phyloP scores from a whole-genome alignment of 1,140 invertebrate species.

The Drosophila hydei region DNA sequence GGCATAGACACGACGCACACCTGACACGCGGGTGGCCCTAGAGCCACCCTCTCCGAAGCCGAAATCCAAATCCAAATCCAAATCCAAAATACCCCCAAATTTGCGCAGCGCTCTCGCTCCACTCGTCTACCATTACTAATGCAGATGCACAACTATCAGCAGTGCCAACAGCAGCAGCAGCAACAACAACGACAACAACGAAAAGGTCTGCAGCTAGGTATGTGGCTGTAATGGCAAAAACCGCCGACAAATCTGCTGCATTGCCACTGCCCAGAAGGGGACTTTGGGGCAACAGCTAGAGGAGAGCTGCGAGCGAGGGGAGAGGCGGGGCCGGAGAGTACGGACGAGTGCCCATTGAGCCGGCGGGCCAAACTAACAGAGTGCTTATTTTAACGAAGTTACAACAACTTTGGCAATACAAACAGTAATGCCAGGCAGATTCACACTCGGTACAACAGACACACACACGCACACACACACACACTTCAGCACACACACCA shows the following conservation, averaged over 20 bases:
- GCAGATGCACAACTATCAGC: conserved; percentile 70
- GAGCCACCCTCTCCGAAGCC: conserved; percentile 56
- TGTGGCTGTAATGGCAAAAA: conserved; percentile 71
- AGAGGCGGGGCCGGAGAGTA: not conserved
- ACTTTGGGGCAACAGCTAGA: not conserved
- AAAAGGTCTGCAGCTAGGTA: conserved; percentile 29
- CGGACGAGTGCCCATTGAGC: conserved; percentile 52
- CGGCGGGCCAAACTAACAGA: conserved; percentile 78
- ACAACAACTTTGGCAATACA: conserved; percentile 81
- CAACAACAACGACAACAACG: conserved; percentile 1
- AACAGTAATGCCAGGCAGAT: conserved; percentile 80
- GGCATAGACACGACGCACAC: conserved; percentile 32
- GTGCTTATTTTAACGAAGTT: conserved; percentile 81
- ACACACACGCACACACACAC: conserved; percentile 33
- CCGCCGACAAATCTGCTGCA: conserved; percentile 79
- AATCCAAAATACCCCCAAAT: conserved; percentile 65
- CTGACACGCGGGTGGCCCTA: not conserved
- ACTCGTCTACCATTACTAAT: conserved; percentile 71
- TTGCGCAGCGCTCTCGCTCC: conserved; percentile 58
- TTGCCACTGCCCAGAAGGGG: conserved; percentile 35
- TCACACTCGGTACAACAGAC: conserved; percentile 73
- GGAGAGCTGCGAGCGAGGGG: not conserved
- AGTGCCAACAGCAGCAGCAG: conserved; percentile 19
- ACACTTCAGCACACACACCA: conserved; percentile 21
- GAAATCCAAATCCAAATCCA: conserved; percentile 49